Evolutionary conservation across 2,113 vertebrate species (phyloP), one percentile per base, ranked within the genome.

Genomic region (Cavia porcellus): DNA sequence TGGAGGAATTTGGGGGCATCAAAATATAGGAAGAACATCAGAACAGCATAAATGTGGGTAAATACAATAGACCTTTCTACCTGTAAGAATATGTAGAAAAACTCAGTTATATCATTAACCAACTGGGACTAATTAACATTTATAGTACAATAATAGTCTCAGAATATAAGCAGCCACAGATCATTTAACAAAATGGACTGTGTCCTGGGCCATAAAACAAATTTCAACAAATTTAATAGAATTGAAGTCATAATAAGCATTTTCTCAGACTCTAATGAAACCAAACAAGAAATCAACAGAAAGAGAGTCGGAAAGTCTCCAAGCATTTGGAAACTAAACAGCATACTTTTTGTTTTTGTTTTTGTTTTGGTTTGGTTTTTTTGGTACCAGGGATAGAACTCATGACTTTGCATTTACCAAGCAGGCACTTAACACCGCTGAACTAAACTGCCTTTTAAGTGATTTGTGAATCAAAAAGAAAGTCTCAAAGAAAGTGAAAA

Each of bases 221-320:
- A 89, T 22, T 64, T 70, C 59, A 91, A 61, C 14, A 86, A 64
- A 82, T 45, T 38, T 47, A 47, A 77, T 12, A 75, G 24, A 25
- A 30, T 47, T 47, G 72, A 88, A 84, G 61, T 87, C 77, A 84
- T 79, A 79, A 6, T 14, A 11, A 35, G 5, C 64, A 64, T 92
- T 20, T 62, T 87, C 55, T 89, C 62, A 64, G 47, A 47, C 59
- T 10, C 52, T 74, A 38, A 52, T 77, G 79, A 62, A 79, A 30
- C 70, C 79, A 75, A 90, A 90, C 7, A 62, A 94, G 77, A 93
- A 84, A 57, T 80, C 25, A 38, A 81, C 24, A 86, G 66, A 86
- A 38, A 90, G 57, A 59, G 57, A 59, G 24, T 42, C 61, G 47
- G 19, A 68, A 93, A 72, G 62, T 57, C 80, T 86, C 50, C 82